Conservation (phyloP, 1,140 invertebrate genomes). For the Nasonia longicornis region DNA sequence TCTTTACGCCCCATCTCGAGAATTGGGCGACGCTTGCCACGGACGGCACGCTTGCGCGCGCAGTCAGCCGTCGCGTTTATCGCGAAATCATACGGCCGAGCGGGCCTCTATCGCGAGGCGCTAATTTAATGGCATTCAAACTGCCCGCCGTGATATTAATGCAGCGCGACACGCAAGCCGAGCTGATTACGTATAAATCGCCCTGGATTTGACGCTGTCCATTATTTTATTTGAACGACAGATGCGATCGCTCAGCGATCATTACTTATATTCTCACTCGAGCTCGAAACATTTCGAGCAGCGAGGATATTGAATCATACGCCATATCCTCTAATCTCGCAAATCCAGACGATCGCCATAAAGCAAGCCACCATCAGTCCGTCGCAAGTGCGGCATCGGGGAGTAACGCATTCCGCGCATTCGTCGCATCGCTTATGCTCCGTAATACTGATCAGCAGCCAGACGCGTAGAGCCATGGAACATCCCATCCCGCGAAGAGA, state of each 20-base stretch:
- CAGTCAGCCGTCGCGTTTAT: constrained; percentile 15
- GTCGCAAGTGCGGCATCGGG: background rate
- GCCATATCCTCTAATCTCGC: background rate
- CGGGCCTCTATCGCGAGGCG: background rate
- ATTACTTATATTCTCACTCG: too few species aligned
- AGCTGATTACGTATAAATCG: background rate
- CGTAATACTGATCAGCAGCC: background rate
- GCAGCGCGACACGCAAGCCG: background rate
- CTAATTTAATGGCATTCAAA: constrained; percentile 28
- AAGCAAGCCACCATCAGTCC: background rate
- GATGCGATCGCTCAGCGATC: too few species aligned
- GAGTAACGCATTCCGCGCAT: background rate
- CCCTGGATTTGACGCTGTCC: background rate
- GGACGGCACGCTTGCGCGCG: too few species aligned
- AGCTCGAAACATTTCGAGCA: too few species aligned
- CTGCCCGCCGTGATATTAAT: background rate
- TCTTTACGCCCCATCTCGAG: constrained; percentile 1
- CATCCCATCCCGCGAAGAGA: constrained; percentile 32
- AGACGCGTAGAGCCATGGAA: background rate
- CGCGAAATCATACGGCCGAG: constrained; percentile 11
- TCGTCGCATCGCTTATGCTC: constrained; percentile 1
- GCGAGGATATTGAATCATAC: background rate
- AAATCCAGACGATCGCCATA: background rate
- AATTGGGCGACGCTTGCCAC: background rate
- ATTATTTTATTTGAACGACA: too few species aligned